Percentiles rank a stretch among this genome's conserved stretches.
phyloP scores from a whole-genome alignment of 2,113 vertebrate genomes.

The Gymnobelideus leadbeateri region DNA sequence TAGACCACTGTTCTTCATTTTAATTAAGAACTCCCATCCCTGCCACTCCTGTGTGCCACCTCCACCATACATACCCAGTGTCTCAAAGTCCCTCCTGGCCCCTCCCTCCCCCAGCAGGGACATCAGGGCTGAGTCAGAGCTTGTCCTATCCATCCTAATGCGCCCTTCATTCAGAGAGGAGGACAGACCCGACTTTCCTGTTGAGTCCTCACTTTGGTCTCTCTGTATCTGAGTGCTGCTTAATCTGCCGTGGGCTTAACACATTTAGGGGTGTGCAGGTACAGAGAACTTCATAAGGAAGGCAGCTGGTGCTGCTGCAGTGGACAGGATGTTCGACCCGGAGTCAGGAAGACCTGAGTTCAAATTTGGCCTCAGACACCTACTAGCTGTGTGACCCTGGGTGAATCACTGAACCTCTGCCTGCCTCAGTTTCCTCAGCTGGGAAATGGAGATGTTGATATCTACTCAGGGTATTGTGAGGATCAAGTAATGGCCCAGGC shows the following conservation, averaged over 20 bases:
- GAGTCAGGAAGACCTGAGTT: too few species aligned
- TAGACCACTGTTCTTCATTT: not conserved
- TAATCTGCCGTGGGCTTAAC: not conserved
- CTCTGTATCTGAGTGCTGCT: not conserved
- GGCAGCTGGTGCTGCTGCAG: not conserved
- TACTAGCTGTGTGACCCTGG: too few species aligned
- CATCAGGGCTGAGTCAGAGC: not conserved
- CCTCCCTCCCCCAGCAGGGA: too few species aligned
- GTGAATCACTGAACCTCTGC: too few species aligned
- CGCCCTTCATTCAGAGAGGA: not conserved
- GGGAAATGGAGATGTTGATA: too few species aligned
- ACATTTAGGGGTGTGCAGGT: not conserved
- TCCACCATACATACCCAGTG: not conserved
- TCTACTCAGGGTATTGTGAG: too few species aligned
- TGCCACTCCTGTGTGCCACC: not conserved
- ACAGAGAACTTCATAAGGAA: not conserved
- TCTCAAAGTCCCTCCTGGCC: not conserved
- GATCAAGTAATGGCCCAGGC: too few species aligned
- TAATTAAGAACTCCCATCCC: not conserved
- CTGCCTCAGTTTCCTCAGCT: too few species aligned
- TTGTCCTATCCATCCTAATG: not conserved
- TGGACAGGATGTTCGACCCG: not conserved
- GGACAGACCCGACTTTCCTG: not conserved
- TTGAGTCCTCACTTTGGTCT: not conserved
- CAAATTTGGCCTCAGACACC: too few species aligned